A percentile compares a stretch with the other conserved stretches of the same genome.
phyloP scores from a whole-genome alignment of 2,113 vertebrate genomes.

The Hoplias malabaricus region DNA sequence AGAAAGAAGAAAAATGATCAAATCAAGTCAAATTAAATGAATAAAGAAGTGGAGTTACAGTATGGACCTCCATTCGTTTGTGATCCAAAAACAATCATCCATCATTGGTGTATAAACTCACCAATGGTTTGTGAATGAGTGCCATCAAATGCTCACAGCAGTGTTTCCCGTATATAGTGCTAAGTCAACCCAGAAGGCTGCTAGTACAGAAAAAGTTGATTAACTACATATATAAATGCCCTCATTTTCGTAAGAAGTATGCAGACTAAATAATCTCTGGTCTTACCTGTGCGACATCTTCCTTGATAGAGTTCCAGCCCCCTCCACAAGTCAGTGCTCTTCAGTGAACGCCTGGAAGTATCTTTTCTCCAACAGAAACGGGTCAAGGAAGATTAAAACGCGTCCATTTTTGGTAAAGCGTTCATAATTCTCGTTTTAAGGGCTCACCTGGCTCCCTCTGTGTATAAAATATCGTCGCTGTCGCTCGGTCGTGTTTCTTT shows the following conservation, averaged over 20 bases:
- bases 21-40: too few relatives aligned
- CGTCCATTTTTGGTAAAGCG: neutral
- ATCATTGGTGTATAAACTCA: too few relatives aligned
- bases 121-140: too few relatives aligned
- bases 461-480: neutral
- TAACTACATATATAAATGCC: too few relatives aligned
- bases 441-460: neutral
- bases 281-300: constrained; percentile 57
- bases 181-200: too few relatives aligned
- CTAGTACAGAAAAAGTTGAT: too few relatives aligned
- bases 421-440: neutral
- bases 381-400: neutral
- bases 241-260: neutral
- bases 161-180: too few relatives aligned
- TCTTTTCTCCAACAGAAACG: neutral
- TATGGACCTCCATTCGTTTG: too few relatives aligned
- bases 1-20: too few relatives aligned
- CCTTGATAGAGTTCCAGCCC: neutral
- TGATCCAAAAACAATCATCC: too few relatives aligned
- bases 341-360: neutral
- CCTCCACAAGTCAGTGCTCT: neutral
- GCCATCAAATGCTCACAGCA: too few relatives aligned
- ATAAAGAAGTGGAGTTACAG: too few relatives aligned
- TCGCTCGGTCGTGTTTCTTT: neutral
- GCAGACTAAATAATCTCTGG: neutral